phyloP scores from a whole-genome alignment of 2,113 vertebrate species.

The Passer montanus region DNA sequence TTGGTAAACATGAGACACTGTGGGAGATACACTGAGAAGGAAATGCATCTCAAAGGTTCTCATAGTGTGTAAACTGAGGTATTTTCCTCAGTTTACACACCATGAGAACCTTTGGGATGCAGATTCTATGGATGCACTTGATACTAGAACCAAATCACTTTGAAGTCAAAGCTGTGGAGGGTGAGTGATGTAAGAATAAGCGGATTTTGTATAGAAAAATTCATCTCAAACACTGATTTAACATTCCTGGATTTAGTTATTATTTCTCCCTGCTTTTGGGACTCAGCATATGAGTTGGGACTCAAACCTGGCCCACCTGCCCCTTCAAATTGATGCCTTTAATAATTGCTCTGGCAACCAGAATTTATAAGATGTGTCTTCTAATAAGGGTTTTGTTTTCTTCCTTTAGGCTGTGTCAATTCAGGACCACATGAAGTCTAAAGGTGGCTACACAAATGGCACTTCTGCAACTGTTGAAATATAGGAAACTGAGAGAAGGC shows the following conservation, averaged over 20 bases:
- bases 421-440: constrained; percentile 89
- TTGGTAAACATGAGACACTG: background rate
- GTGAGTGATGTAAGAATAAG: background rate
- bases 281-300: background rate
- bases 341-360: background rate
- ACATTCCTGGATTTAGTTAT: background rate
- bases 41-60: too few species aligned
- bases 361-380: background rate
- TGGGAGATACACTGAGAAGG: background rate
- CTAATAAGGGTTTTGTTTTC: background rate
- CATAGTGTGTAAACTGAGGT: too few species aligned
- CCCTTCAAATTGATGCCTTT: background rate
- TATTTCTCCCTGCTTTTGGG: background rate
- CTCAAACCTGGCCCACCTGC: background rate
- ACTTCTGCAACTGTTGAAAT: constrained; percentile 76
- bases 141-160: background rate
- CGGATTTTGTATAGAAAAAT: background rate
- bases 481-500: constrained; percentile 67
- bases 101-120: background rate
- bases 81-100: background rate
- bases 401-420: constrained; percentile 77
- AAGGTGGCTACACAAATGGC: constrained; percentile 83
- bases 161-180: background rate
- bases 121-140: background rate
- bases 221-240: background rate